Evolutionary conservation across 1,140 invertebrate species (phyloP).

Genomic region (Amphibalanus amphitrite): DNA sequence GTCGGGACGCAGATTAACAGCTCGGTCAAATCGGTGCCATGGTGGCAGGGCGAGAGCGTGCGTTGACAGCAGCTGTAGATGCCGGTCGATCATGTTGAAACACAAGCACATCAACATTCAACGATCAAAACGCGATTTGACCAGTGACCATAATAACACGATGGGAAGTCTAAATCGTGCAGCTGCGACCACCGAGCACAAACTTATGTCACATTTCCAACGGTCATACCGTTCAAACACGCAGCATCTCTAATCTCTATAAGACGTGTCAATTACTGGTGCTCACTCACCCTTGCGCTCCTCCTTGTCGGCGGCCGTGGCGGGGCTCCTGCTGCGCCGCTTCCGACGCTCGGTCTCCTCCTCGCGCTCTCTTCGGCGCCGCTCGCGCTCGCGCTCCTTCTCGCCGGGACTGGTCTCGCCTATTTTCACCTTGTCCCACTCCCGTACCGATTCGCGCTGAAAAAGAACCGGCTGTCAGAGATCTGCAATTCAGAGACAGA

Average conservation of each 20-base stretch:
- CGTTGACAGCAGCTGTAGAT: background rate
- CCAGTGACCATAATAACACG: no score
- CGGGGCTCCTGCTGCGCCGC: slow-evolving; percentile 8
- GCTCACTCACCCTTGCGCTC: slow-evolving; percentile 11
- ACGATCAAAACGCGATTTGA: background rate
- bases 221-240: no score
- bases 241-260: no score
- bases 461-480: background rate
- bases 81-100: background rate
- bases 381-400: slow-evolving; percentile 26
- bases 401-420: slow-evolving; percentile 33
- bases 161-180: no score
- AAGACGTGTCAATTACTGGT: no score
- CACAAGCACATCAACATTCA: background rate
- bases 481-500: background rate
- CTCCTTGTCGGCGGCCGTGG: slow-evolving; percentile 1
- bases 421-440: slow-evolving; percentile 79
- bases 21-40: background rate
- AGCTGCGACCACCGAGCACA: no score
- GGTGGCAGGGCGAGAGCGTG: no score
- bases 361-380: slow-evolving; percentile 12
- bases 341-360: slow-evolving; percentile 15
- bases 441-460: slow-evolving; percentile 39
- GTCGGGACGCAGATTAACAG: background rate
- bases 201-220: no score